Percentiles rank a stretch among this genome's conserved stretches.
phyloP scores from a whole-genome alignment of 2,888 invertebrate species.

The Eledona agricola region DNA sequence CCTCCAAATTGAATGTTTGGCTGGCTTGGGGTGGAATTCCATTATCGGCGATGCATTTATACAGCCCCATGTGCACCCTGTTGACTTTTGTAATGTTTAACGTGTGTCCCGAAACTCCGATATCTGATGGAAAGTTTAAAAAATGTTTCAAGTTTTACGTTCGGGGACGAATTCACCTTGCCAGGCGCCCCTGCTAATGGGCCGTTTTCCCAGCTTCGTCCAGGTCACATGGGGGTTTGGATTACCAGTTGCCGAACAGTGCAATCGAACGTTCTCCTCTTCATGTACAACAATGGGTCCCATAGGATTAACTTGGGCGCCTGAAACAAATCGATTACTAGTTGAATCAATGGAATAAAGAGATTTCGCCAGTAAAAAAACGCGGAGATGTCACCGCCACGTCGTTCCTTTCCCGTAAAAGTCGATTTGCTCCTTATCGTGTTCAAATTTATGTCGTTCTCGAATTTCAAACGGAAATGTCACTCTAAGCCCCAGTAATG shows the following conservation, averaged over 20 bases:
- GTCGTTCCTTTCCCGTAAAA: slow-evolving; percentile 10
- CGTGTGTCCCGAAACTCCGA: slow-evolving; percentile 78
- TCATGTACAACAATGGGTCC: slow-evolving; percentile 78
- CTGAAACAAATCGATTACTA: slow-evolving; percentile 42
- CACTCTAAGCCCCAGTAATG: too few relatives aligned
- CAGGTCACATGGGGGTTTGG: slow-evolving; percentile 83
- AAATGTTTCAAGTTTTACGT: too few relatives aligned
- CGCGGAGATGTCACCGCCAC: slow-evolving; percentile 30
- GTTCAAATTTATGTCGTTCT: slow-evolving; percentile 7
- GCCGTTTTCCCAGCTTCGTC: slow-evolving; percentile 71
- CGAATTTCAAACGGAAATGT: neutral
- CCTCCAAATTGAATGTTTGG: slow-evolving; percentile 84
- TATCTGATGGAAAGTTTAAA: slow-evolving; percentile 65
- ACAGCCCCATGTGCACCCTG: slow-evolving; percentile 79
- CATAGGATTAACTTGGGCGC: slow-evolving; percentile 49
- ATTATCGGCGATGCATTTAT: slow-evolving; percentile 83
- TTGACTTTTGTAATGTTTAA: slow-evolving; percentile 80
- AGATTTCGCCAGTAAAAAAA: slow-evolving; percentile 13
- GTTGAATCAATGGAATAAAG: slow-evolving; percentile 9
- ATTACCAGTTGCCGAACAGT: slow-evolving; percentile 81
- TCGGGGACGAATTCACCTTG: slow-evolving; percentile 70
- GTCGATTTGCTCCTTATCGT: slow-evolving; percentile 14
- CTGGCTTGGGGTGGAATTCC: slow-evolving; percentile 85
- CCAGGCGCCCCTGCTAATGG: slow-evolving; percentile 72
- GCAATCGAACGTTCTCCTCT: slow-evolving; percentile 81